Base-by-base conservation (phyloP, 1,140 invertebrate species). In the Stenopsyche tienmushanensis region DNA sequence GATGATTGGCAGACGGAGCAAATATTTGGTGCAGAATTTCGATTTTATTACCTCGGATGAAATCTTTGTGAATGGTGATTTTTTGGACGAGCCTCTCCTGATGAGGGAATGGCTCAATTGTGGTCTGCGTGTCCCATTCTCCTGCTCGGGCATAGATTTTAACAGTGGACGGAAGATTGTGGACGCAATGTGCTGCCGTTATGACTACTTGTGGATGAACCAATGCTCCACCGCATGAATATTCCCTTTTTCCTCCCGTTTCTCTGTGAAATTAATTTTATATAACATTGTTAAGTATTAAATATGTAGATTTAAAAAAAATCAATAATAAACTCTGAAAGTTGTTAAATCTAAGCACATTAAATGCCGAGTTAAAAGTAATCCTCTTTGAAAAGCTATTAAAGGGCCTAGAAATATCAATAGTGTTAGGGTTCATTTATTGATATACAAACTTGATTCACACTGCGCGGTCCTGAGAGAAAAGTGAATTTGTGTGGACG, bases 101-200 rank as follows among this genome's bases (percentile, higher is more conserved):
- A 67, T 83, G 84, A 0, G 83, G 83, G n/a, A 84, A 75, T 9
- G 85, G 77, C 73, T 90, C 88, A 50, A 83, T 83, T 8, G 74
- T 80, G 0, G 84, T 87, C 76, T 88, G 85, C 0, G 88, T 87
- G 72, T 90, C 88, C 88, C 88, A 91, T 74, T 90, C 89, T 0
- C 88, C 88, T 1, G 86, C 84, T 15, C 87, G 77, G 9, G 84
- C 74, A 69, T 80, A 82, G 26, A 95, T 71, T 1, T 76, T 34
- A 5, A 34, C 13, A 7, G 5, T 34, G 29, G 5, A 7, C 5
- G 5, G 5, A 7, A 34, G 29, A n/a, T n/a, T n/a, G 34, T 8
- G n/a, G 1, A 34, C 29, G 29, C 29, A 34, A 13, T 34, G 29
- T 7, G 29, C 29, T 34, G 29, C 13, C 5, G 29, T 34, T 13